Base-by-base conservation (phyloP, 2,113 vertebrate genomes). In the Oncorhynchus nerka region DNA sequence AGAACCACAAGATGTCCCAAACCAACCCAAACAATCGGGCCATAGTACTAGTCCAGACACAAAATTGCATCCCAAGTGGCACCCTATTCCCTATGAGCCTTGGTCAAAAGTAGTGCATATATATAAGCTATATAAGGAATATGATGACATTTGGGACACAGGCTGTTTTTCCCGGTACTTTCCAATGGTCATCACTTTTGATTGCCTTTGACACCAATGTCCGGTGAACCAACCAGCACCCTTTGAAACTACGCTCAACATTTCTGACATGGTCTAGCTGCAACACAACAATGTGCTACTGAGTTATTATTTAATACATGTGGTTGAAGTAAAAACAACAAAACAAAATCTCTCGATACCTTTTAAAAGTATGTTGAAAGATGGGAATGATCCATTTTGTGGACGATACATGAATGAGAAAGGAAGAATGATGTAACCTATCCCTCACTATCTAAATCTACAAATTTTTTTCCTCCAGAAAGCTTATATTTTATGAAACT, bases 11-110 rank as follows among this genome's bases (percentile, higher is more conserved):
- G 83, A 86, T 85, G 78, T 88, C 75, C 84, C 81, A 73, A 83
- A 86, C 85, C 39, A 45, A 45, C 84, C 83, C 85, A 90, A 90
- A 90, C 89, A 87, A 85, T 83, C 68, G 83, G 65, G 79, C 82
- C 86, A 80, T 80, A 85, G 80, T 84, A 81, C 75, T 79, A 84
- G 55, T 73, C 67, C 84, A 86, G 89, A 90, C 87, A 90, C 79
- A 83, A 74, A 83, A 1, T 2, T 45, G 39, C 39, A 45, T 45
- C 39, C 39, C 39, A 45, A 45, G 2, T 45, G 9, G 9, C 39
- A 45, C 39, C 39, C 39, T 45, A 12, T 45, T 45, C 39, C 39
- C 39, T 45, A 45, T 45, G 39, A 45, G 39, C 39, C 39, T 9
- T 45, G 9, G 39, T 45, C 9, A 45, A 45, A 45, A 11, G 39